Evolutionary conservation across 2,888 invertebrate species (phyloP), one percentile per base, ranked within the genome.

Genomic region (Trachelus troglodyta): DNA sequence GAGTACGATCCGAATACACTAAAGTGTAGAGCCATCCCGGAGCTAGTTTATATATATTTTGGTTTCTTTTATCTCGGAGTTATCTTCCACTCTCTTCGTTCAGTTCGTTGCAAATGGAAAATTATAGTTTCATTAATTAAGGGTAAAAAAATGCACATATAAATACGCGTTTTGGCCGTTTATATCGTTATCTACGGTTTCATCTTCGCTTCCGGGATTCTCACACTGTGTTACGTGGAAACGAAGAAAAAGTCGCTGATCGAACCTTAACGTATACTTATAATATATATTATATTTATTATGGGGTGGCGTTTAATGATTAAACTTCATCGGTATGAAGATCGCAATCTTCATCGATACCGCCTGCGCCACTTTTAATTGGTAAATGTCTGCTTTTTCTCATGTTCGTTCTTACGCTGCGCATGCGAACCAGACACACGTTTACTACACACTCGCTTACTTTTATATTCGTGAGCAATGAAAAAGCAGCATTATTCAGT

Each of bases 41-140:
- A 56, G 56, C 56, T 23, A 23, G n/a, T 40, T 68, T 30, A 76
- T 80, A 82, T 81, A 76, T 71, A 73, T 77, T 78, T 82, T 83
- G 35, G 12, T 83, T 80, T 78, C 12, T 31, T 80, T 81, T 82
- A 35, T 80, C 73, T 33, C 3, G 23, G 76, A 76, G 79, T 80
- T 84, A 23, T 56, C 56, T 56, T 56, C 23, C 23, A 40, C 40
- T 40, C 40, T 40, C 40, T 40, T 12, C 85, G 81, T 81, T 83
- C 78, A 79, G 84, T 86, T 86, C 86, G 86, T 87, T 89, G 87
- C 86, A 87, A 86, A 56, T 23, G 56, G 2, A 56, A 56, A 56
- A 23, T 56, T 2, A 23, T 56, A 56, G 6, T 56, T 56, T 56
- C 56, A 23, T 56, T 56, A 56, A 56, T 56, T 23, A 9, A 23